phyloP scores from a whole-genome alignment of 2,797 vertebrate genomes.

The Ptychadena robeensis region DNA sequence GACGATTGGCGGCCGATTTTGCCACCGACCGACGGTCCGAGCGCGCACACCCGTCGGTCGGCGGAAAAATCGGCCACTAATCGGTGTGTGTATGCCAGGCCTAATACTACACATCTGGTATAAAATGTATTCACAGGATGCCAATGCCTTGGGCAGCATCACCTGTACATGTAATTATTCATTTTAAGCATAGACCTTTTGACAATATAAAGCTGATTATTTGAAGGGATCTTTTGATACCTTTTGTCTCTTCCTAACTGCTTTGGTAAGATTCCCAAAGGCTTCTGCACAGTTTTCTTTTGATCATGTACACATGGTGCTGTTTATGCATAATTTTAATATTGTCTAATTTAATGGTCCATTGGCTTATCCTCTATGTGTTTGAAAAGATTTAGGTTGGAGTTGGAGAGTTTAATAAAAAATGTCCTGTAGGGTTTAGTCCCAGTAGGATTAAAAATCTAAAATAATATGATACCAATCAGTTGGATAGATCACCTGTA shows the following conservation, averaged over 20 bases:
- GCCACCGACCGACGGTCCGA: too few relatives aligned
- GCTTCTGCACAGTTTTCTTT: not conserved
- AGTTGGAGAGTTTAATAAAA: not conserved
- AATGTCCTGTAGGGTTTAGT: conserved; percentile 6
- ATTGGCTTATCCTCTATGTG: not conserved
- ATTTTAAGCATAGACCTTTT: not conserved
- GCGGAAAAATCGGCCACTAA: too few relatives aligned
- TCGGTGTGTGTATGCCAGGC: too few relatives aligned
- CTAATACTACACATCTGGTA: not conserved
- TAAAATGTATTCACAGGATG: not conserved
- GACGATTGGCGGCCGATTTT: too few relatives aligned
- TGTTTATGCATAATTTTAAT: not conserved
- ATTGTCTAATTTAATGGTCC: not conserved
- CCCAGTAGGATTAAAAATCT: not conserved
- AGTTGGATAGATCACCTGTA: conserved; percentile 39
- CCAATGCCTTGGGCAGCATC: not conserved
- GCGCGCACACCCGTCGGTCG: too few relatives aligned
- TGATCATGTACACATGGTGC: not conserved
- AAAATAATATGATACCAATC: conserved; percentile 22
- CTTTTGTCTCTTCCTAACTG: not conserved
- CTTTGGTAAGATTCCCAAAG: not conserved
- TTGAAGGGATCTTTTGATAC: not conserved
- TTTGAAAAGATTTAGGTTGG: not conserved
- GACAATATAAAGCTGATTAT: not conserved
- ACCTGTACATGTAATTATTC: not conserved